Percentiles rank a stretch among this genome's conserved stretches.
phyloP scores from a whole-genome alignment of 2,113 vertebrate species.

The Elanus axillaris region DNA sequence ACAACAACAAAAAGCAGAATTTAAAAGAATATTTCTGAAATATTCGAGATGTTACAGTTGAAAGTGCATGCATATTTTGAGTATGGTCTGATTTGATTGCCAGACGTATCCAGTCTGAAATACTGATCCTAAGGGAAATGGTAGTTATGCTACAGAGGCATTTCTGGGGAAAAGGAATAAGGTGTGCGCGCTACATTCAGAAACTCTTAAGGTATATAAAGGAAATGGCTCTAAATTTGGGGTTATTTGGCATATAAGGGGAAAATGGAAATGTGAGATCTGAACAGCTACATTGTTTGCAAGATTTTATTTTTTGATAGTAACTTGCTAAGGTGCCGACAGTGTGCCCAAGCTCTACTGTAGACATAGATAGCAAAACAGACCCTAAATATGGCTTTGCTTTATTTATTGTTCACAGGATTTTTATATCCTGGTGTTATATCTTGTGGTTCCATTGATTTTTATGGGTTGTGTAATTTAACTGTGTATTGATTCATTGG shows the following conservation, averaged over 20 bases:
- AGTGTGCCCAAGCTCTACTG: background rate
- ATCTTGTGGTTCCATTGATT: conserved; percentile 27
- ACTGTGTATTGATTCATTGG: conserved; percentile 24
- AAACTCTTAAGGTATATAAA: accelerated
- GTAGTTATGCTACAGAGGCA: background rate
- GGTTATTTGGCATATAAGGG: background rate
- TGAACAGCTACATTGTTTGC: background rate
- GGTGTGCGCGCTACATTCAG: background rate
- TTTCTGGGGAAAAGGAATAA: background rate
- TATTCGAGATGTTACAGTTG: background rate
- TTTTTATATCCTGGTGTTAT: conserved; percentile 5
- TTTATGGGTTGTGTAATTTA: conserved; percentile 24
- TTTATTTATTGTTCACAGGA: conserved; percentile 18
- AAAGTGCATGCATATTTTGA: background rate
- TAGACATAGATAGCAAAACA: background rate
- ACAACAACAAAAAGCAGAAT: background rate
- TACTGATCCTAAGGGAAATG: background rate
- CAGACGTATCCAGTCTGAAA: background rate
- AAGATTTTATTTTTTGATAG: background rate
- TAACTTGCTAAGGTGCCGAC: background rate
- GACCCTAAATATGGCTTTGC: background rate
- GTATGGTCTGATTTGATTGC: background rate
- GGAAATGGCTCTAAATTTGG: background rate
- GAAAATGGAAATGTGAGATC: background rate
- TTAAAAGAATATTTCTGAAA: background rate